Conservation (phyloP, 2,797 vertebrate species). For the Bovichtus variegatus region DNA sequence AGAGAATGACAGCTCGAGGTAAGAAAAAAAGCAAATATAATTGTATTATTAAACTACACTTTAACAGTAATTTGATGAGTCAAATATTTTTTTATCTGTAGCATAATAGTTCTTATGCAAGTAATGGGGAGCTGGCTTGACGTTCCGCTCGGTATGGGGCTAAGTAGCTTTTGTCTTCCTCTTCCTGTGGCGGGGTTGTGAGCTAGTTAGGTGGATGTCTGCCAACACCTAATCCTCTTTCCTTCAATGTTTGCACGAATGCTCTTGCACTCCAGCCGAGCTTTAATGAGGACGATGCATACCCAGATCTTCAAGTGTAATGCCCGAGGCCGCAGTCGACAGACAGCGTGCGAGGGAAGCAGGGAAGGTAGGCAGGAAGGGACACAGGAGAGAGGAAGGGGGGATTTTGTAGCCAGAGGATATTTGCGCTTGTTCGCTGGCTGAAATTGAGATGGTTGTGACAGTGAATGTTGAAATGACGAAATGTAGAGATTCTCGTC, state of each 20-base stretch:
- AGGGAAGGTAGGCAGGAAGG: conserved; percentile 7
- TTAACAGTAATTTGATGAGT: neutral
- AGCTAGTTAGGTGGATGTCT: conserved; percentile 31
- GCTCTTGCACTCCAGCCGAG: conserved; percentile 29
- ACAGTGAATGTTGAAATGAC: conserved; percentile 7
- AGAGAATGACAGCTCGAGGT: neutral
- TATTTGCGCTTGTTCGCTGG: conserved; percentile 30
- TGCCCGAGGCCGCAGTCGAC: conserved; percentile 38
- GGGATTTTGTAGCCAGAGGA: conserved; percentile 40
- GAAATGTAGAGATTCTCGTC: neutral
- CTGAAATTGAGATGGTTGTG: neutral
- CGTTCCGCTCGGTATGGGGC: neutral
- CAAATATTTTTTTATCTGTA: neutral
- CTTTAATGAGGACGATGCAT: conserved; percentile 57
- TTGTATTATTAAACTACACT: neutral
- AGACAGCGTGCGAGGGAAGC: conserved; percentile 14
- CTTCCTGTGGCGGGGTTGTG: neutral
- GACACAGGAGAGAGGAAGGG: neutral
- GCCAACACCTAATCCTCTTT: conserved; percentile 33
- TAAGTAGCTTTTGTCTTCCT: neutral
- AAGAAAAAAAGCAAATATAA: neutral
- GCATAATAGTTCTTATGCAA: neutral
- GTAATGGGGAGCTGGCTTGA: neutral
- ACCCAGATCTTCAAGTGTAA: conserved; percentile 26
- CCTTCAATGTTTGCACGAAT: conserved; percentile 29